A percentile compares a stretch with the other conserved stretches of the same genome.
Conservation (phyloP, 1,140 invertebrate species). For the Drosophila guanche region DNA sequence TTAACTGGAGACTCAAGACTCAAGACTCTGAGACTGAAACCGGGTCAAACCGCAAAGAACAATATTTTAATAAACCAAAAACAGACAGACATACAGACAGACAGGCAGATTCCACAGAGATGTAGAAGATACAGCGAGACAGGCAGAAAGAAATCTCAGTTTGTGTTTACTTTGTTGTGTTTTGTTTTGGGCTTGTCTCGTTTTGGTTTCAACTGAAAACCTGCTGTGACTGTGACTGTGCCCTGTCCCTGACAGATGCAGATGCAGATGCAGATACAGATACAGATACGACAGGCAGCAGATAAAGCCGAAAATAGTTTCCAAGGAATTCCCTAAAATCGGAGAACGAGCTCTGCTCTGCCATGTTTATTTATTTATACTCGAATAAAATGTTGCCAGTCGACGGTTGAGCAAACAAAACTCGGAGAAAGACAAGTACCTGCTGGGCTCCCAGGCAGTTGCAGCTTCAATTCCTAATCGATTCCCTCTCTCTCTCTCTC, state of each 20-base stretch:
- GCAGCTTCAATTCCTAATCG: not conserved
- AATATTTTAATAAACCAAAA: slow-evolving; percentile 3
- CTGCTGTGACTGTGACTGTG: slow-evolving; percentile 19
- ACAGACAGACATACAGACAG: slow-evolving; percentile 39
- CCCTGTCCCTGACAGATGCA: slow-evolving; percentile 30
- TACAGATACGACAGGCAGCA: slow-evolving; percentile 17
- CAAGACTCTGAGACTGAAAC: slow-evolving; percentile 12
- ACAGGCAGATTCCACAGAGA: not conserved
- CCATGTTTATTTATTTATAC: slow-evolving; percentile 69
- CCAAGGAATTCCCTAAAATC: slow-evolving; percentile 75
- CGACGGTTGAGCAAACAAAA: slow-evolving; percentile 53
- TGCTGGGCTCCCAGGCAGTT: too few species aligned
- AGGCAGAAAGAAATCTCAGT: slow-evolving; percentile 41
- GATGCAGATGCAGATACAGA: slow-evolving; percentile 39
- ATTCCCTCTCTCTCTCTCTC: not conserved
- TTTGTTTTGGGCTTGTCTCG: too few species aligned
- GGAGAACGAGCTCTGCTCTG: slow-evolving; percentile 17
- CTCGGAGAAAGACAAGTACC: slow-evolving; percentile 4
- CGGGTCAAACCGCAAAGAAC: slow-evolving; percentile 66
- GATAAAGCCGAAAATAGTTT: slow-evolving; percentile 73
- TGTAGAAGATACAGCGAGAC: too few species aligned
- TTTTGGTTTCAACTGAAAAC: slow-evolving; percentile 38
- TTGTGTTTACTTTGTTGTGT: slow-evolving; percentile 14
- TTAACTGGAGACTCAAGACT: slow-evolving; percentile 59
- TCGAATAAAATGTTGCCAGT: slow-evolving; percentile 28